Conservation (phyloP, 2,113 vertebrate genomes). For the Tor tambroides region DNA sequence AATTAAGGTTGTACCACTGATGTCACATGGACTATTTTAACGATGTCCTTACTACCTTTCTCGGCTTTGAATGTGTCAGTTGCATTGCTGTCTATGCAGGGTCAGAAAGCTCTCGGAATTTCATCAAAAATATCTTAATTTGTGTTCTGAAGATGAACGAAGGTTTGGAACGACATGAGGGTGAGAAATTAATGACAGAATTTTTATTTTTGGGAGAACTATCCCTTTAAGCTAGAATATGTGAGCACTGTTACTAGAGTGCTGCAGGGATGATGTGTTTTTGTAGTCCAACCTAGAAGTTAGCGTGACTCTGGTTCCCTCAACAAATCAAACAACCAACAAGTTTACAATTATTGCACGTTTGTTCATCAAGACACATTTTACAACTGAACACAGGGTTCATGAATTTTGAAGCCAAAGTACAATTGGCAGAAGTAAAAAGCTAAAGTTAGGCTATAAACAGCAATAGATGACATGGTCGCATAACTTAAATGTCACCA, state of each 20-base stretch:
- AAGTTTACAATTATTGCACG: not conserved
- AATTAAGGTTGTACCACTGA: too few relatives aligned
- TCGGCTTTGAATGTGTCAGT: too few relatives aligned
- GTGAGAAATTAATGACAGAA: too few relatives aligned
- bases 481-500: not conserved
- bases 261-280: not conserved
- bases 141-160: too few relatives aligned
- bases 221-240: not conserved
- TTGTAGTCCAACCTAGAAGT: not conserved
- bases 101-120: too few relatives aligned
- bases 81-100: too few relatives aligned
- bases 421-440: not conserved
- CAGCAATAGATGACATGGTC: not conserved
- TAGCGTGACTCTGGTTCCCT: not conserved
- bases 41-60: too few relatives aligned
- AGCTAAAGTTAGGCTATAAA: not conserved
- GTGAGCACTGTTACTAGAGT: not conserved
- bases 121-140: too few relatives aligned
- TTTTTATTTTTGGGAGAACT: too few relatives aligned
- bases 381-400: not conserved
- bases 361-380: not conserved
- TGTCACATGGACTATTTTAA: too few relatives aligned
- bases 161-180: too few relatives aligned
- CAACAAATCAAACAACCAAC: not conserved
- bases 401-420: not conserved